Evolutionary conservation across 1,140 invertebrate genomes (phyloP).

Genomic region (Pinna nobilis): DNA sequence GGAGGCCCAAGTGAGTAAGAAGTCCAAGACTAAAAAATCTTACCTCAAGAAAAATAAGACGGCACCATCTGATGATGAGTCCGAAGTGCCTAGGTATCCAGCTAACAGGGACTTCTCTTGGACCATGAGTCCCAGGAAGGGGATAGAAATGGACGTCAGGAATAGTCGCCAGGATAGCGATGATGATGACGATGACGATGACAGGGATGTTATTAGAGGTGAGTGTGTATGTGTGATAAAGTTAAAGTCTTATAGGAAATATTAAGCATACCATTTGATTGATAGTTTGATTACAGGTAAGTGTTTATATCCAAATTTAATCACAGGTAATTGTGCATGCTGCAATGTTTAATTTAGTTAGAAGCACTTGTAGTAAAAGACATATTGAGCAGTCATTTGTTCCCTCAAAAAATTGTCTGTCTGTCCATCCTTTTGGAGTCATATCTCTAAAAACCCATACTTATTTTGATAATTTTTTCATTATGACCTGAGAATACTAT

Average conservation of each 20-base stretch:
- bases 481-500: no score
- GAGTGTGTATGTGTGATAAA: background rate
- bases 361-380: no score
- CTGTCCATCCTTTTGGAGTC: no score
- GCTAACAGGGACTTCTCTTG: slow-evolving; percentile 29
- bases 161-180: background rate
- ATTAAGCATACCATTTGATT: background rate
- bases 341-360: no score
- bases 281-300: slow-evolving; percentile 11
- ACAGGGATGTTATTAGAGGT: background rate
- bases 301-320: no score
- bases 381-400: no score
- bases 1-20: slow-evolving; percentile 12
- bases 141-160: background rate
- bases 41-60: slow-evolving; percentile 36
- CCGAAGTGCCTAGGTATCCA: background rate
- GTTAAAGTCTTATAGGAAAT: background rate
- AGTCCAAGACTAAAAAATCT: slow-evolving; percentile 27
- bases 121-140: slow-evolving; percentile 20
- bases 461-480: no score
- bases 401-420: no score
- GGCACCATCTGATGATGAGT: slow-evolving; percentile 37
- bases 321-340: no score
- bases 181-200: background rate
- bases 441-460: no score